Percentiles rank a stretch among this genome's conserved stretches.
phyloP scores from a whole-genome alignment of 1,140 invertebrate genomes.

The Caerostris extrusa region DNA sequence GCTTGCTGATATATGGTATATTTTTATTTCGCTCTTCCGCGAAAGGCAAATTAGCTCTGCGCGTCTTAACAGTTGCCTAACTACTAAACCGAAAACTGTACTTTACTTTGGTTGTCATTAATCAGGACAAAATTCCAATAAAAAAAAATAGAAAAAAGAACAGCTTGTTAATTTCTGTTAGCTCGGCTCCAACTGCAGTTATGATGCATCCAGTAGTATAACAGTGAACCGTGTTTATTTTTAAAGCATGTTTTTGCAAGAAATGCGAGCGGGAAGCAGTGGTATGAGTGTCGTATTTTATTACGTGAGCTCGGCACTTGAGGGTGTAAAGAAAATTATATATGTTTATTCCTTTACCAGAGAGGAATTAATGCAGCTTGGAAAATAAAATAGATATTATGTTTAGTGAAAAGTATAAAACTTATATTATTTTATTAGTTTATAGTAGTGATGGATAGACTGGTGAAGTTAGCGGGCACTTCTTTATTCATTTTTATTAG shows the following conservation, averaged over 20 bases:
- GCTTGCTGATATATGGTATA: background rate
- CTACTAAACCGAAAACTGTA: slow-evolving; percentile 51
- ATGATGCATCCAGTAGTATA: background rate
- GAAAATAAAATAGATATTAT: too few relatives aligned
- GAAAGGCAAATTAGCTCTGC: slow-evolving; percentile 45
- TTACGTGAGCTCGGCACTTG: background rate
- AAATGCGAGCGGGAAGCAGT: background rate
- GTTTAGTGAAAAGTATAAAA: too few relatives aligned
- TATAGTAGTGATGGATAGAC: too few relatives aligned
- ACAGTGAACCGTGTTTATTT: background rate
- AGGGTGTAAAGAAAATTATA: too few relatives aligned
- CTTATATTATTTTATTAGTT: too few relatives aligned
- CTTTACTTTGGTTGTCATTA: slow-evolving; percentile 53
- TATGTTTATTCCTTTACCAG: too few relatives aligned
- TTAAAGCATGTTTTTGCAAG: background rate
- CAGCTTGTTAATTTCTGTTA: slow-evolving; percentile 46
- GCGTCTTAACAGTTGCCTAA: slow-evolving; percentile 53
- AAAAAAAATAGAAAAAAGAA: too few relatives aligned
- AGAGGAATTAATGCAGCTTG: too few relatives aligned
- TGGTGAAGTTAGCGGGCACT: too few relatives aligned
- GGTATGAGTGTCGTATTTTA: background rate
- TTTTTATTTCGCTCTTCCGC: too few relatives aligned
- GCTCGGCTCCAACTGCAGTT: background rate
- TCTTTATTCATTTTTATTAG: too few relatives aligned
- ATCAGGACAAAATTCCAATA: slow-evolving; percentile 47